Evolutionary conservation across 2,888 invertebrate species (phyloP), one percentile per base, ranked within the genome.

Genomic region (Melanotus villosus): DNA sequence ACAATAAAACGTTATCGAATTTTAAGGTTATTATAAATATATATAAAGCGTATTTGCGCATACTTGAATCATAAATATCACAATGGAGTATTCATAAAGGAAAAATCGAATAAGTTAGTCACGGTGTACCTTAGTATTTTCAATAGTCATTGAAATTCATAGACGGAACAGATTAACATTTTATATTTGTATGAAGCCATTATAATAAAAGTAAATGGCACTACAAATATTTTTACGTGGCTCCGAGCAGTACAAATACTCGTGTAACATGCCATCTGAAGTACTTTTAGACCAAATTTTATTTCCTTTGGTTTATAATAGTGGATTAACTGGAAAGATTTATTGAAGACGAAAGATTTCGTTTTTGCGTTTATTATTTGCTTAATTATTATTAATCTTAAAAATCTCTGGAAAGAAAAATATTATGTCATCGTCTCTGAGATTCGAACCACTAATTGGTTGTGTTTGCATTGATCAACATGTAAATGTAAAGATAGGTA

Each of bases 131-230:
- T 43, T 45, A 43, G 18, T 45, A 43, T 60, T 62, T n/a, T 62
- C 50, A 62, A 62, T 36, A 21, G 62, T 38, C 36, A 62, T 62
- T 62, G 45, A 60, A 60, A 45, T 60, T 60, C 60, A 60, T 60
- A 32, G 41, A 41, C 60, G 60, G 47, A 62, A 62, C 62, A 36
- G 62, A 62, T 62, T 62, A 62, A 43, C 47, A 45, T 62, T 47
- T 62, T 62, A 62, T 36, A 52, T 62, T 38, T 50, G 45, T 50
- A 50, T 36, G 50, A 47, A 52, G 34, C 23, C 52, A 62, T 62
- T 62, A 26, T 32, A 60, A 60, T 41, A 60, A 60, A 38, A 43
- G 38, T 58, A 58, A 58, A 58, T 41, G 43, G 58, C 58, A 41
- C 23, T 41, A 26, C 58, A 43, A 19, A 21, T 41, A 58, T 58